These are phyloP conservation scores for Hormaphis cornu DNA, from an alignment of 1,140 invertebrate species.

Conservation along the genomic window DNA sequence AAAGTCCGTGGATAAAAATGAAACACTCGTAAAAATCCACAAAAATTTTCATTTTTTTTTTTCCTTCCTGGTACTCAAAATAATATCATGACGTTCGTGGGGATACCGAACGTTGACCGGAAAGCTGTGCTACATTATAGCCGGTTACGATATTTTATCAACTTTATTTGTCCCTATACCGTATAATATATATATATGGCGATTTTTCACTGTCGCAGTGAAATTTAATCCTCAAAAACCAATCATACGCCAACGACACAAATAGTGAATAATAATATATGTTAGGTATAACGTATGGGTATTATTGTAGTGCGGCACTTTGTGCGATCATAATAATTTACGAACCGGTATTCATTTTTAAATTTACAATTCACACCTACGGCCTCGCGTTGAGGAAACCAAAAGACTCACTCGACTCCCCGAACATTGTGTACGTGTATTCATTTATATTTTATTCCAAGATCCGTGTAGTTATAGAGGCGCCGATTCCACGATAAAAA, in stretches of 20 bases:
- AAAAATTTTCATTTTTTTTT: too few species aligned
- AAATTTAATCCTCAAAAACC: slow-evolving; percentile 15
- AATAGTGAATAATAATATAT: slow-evolving; percentile 10
- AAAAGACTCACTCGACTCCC: background rate
- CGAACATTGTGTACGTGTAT: background rate
- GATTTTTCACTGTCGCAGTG: background rate
- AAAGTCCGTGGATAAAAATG: too few species aligned
- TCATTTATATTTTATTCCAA: background rate
- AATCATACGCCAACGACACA: background rate
- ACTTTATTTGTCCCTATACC: too few species aligned
- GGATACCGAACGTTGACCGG: too few species aligned
- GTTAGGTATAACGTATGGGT: too few species aligned
- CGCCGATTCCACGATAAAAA: background rate
- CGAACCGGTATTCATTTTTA: background rate
- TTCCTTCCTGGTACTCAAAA: too few species aligned
- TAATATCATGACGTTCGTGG: too few species aligned
- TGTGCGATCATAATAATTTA: background rate
- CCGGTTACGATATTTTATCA: too few species aligned
- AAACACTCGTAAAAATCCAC: too few species aligned
- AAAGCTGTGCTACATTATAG: too few species aligned
- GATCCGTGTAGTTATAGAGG: background rate
- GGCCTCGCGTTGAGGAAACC: background rate
- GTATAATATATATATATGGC: too few species aligned
- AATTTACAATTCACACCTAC: slow-evolving; percentile 19
- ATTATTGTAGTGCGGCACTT: background rate